Conservation (phyloP, 2,888 invertebrate genomes). For the Drosophila anomelani region DNA sequence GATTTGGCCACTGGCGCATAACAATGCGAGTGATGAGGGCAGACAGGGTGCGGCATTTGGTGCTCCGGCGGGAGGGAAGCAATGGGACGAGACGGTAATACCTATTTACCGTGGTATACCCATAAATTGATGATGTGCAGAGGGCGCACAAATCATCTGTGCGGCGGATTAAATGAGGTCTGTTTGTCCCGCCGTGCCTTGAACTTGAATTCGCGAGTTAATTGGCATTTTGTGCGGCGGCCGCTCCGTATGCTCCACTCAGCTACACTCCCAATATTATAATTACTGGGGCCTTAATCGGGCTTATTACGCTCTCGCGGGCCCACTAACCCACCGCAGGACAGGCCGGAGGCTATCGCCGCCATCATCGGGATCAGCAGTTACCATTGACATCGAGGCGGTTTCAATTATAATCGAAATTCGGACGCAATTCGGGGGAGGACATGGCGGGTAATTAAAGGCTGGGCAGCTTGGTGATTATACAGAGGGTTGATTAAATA, state of each 20-base stretch:
- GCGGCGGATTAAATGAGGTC: conserved; percentile 52
- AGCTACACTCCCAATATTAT: conserved; percentile 33
- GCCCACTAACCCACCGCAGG: conserved; percentile 45
- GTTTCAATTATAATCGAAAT: conserved; percentile 63
- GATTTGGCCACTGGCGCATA: conserved; percentile 74
- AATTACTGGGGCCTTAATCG: conserved; percentile 52
- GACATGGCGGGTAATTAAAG: conserved; percentile 24
- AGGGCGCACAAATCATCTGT: conserved; percentile 56
- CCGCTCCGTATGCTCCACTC: conserved; percentile 6
- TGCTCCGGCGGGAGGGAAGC: no score
- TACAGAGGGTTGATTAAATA: conserved; percentile 30
- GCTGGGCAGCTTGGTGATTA: conserved; percentile 16
- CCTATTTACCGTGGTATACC: conserved; percentile 18
- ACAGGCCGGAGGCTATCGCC: conserved; percentile 14
- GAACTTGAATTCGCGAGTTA: conserved; percentile 63
- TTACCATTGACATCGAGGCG: conserved; percentile 60
- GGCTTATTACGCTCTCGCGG: conserved; percentile 56
- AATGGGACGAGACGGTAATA: conserved; percentile 5
- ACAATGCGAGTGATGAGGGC: conserved; percentile 75
- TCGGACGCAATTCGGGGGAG: conserved; percentile 16
- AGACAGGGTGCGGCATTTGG: conserved; percentile 48
- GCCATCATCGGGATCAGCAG: conserved; percentile 47
- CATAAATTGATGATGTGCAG: conserved; percentile 63
- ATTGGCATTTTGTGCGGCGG: conserved; percentile 53
- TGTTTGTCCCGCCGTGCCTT: conserved; percentile 16